phyloP scores from a whole-genome alignment of 2,797 vertebrate species.

The Tolypeutes matacus region DNA sequence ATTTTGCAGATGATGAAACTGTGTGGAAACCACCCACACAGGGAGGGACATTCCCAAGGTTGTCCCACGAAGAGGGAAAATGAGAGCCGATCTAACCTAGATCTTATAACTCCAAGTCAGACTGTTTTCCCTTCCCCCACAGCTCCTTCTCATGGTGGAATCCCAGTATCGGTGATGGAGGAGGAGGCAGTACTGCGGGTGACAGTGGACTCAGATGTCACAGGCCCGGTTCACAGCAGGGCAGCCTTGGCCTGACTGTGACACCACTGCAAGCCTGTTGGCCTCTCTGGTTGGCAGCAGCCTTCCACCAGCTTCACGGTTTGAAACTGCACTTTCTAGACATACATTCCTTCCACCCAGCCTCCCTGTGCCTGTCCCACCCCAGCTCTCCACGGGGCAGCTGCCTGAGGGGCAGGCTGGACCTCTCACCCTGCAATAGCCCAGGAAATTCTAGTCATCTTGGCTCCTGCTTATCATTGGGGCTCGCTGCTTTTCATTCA shows the following conservation, averaged over 20 bases:
- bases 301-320: not conserved
- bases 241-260: not conserved
- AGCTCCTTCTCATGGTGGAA: accelerated
- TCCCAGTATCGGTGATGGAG: not conserved
- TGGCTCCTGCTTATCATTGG: not conserved
- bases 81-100: not conserved
- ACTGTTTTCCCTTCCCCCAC: not conserved
- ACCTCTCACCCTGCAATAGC: not conserved
- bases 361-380: not conserved
- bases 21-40: not conserved
- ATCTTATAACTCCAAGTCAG: not conserved
- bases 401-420: not conserved
- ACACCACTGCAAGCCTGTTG: not conserved
- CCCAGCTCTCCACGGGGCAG: not conserved
- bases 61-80: not conserved
- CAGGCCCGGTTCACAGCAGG: not conserved
- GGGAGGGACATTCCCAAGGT: not conserved
- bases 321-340: not conserved
- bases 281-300: not conserved
- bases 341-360: not conserved
- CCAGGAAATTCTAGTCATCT: not conserved
- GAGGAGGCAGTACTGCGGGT: not conserved
- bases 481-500: not conserved
- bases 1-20: not conserved
- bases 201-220: not conserved